These are phyloP conservation scores for Pristionchus entomophagus DNA, from an alignment of 2,888 invertebrate genomes.

Conservation along the genomic window DNA sequence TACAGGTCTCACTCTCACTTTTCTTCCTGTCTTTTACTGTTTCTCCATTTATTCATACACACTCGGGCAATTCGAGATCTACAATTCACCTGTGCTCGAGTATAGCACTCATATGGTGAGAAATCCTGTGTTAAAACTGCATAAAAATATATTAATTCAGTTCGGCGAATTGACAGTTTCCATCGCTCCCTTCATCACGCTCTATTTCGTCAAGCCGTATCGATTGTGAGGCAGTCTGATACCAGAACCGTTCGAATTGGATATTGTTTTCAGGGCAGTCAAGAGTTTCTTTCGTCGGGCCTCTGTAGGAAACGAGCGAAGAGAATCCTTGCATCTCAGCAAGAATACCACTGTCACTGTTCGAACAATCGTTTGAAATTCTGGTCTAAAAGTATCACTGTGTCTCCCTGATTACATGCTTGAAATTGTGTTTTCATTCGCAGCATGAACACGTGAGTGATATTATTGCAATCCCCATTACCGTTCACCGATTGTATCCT, in stretches of 20 bases:
- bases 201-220: neutral
- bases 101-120: constrained; percentile 15
- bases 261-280: neutral
- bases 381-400: too few relatives aligned
- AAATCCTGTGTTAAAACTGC: too few relatives aligned
- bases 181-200: neutral
- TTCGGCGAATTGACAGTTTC: constrained; percentile 4
- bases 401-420: too few relatives aligned
- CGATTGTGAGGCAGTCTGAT: neutral
- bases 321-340: neutral
- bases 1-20: neutral
- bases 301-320: neutral
- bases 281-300: neutral
- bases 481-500: too few relatives aligned
- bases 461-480: too few relatives aligned
- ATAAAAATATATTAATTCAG: neutral
- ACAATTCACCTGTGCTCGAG: neutral
- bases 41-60: constrained; percentile 2
- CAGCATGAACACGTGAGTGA: too few relatives aligned
- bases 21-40: neutral
- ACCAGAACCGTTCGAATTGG: too few relatives aligned
- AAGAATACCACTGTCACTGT: neutral
- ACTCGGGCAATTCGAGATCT: neutral
- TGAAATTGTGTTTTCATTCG: too few relatives aligned
- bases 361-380: too few relatives aligned